phyloP scores from a whole-genome alignment of 2,113 vertebrate species.

The Illadopsis cleaveri region DNA sequence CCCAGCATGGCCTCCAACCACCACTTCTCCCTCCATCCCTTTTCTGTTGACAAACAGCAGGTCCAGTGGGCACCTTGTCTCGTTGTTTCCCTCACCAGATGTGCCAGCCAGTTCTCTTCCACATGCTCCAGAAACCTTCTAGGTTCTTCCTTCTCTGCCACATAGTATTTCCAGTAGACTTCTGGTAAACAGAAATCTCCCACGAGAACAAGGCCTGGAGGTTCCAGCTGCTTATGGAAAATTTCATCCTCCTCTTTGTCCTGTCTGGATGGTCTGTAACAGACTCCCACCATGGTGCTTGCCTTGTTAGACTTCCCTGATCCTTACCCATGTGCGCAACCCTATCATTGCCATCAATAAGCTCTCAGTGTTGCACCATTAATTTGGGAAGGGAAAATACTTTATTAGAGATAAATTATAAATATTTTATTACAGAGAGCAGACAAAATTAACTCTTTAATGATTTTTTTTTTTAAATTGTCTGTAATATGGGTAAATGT shows the following conservation, averaged over 20 bases:
- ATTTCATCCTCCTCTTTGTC: background rate
- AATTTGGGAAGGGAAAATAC: background rate
- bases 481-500: background rate
- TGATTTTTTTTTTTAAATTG: background rate
- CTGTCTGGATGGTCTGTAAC: background rate
- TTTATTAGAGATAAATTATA: background rate
- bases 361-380: background rate
- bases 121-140: background rate
- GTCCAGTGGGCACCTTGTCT: background rate
- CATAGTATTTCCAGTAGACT: background rate
- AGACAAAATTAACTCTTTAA: background rate
- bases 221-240: background rate
- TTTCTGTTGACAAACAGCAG: background rate
- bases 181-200: background rate
- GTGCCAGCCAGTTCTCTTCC: background rate
- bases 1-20: too few species aligned
- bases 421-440: background rate
- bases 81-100: too few species aligned
- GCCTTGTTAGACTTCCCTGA: background rate
- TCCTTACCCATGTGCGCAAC: background rate
- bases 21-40: background rate
- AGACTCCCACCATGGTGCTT: background rate
- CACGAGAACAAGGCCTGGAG: background rate
- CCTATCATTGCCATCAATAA: fast-evolving
- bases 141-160: background rate